Conservation (phyloP, 2,888 invertebrate species). For the Pristionchus maxplancki region DNA sequence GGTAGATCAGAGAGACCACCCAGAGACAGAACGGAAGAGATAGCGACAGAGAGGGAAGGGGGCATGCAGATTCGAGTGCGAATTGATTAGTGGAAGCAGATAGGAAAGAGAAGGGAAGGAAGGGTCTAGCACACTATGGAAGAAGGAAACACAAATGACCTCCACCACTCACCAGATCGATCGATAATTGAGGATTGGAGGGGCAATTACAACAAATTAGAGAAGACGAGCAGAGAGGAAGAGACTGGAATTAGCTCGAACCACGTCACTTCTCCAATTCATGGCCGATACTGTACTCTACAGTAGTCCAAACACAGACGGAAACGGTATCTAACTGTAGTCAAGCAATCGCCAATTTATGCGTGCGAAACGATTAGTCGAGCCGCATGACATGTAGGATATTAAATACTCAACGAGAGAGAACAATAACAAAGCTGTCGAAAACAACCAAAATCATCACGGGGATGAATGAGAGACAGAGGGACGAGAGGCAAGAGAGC, state of each 20-base stretch:
- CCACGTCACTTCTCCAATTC: slow-evolving; percentile 3
- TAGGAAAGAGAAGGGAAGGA: slow-evolving; percentile 27
- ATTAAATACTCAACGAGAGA: neutral
- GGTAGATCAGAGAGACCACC: neutral
- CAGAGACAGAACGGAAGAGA: slow-evolving; percentile 23
- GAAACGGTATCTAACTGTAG: neutral
- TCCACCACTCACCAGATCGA: slow-evolving; percentile 39
- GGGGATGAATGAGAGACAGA: neutral
- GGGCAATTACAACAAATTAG: slow-evolving; percentile 42
- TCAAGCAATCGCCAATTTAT: neutral
- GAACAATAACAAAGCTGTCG: slow-evolving; percentile 24
- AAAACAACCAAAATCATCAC: slow-evolving; percentile 24
- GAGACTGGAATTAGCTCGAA: slow-evolving; percentile 35
- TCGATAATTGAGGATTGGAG: neutral
- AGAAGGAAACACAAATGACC: neutral
- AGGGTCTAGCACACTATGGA: neutral
- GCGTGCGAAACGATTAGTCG: slow-evolving; percentile 25
- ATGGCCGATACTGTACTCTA: neutral
- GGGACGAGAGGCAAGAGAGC: neutral
- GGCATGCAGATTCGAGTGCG: neutral
- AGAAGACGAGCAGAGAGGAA: slow-evolving; percentile 26
- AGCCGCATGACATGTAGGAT: slow-evolving; percentile 15
- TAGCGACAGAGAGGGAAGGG: slow-evolving; percentile 6
- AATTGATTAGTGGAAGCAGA: slow-evolving; percentile 10
- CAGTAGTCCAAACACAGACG: neutral